Conservation (phyloP, 2,888 invertebrate species). For the Smittia aterrima region DNA sequence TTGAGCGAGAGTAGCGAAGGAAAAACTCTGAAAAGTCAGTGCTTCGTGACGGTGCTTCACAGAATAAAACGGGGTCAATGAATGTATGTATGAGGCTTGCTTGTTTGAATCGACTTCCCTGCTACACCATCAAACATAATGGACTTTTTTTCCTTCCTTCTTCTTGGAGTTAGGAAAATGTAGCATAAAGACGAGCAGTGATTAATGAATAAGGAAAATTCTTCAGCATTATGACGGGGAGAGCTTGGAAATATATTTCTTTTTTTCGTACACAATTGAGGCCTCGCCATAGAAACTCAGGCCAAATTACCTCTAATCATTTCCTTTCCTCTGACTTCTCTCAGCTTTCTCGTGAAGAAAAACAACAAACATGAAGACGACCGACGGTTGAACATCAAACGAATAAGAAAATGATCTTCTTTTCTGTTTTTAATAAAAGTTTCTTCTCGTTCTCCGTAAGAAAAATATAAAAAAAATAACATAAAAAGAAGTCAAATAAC, state of each 20-base stretch:
- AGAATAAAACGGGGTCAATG: conserved; percentile 12
- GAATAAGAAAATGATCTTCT: neutral
- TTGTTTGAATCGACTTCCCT: neutral
- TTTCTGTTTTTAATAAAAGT: neutral
- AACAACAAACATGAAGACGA: neutral
- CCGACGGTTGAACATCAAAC: neutral
- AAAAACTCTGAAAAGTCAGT: neutral
- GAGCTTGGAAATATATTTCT: neutral
- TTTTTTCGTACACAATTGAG: neutral
- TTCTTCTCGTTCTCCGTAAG: no score
- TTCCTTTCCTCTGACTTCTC: conserved; percentile 6
- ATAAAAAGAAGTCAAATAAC: neutral
- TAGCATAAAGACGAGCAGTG: conserved; percentile 28
- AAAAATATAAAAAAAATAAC: no score
- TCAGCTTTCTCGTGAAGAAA: neutral
- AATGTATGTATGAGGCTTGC: neutral
- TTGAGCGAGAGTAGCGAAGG: neutral
- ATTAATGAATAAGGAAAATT: conserved; percentile 32
- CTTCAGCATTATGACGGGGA: neutral
- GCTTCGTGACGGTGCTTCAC: conserved; percentile 13
- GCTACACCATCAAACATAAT: neutral
- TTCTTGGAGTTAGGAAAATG: conserved; percentile 16
- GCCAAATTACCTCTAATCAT: conserved; percentile 3
- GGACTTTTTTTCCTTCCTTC: conserved; percentile 30
- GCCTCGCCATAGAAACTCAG: neutral